These are phyloP conservation scores for Pionites leucogaster DNA, from an alignment of 2,113 vertebrate species.

Conservation along the genomic window DNA sequence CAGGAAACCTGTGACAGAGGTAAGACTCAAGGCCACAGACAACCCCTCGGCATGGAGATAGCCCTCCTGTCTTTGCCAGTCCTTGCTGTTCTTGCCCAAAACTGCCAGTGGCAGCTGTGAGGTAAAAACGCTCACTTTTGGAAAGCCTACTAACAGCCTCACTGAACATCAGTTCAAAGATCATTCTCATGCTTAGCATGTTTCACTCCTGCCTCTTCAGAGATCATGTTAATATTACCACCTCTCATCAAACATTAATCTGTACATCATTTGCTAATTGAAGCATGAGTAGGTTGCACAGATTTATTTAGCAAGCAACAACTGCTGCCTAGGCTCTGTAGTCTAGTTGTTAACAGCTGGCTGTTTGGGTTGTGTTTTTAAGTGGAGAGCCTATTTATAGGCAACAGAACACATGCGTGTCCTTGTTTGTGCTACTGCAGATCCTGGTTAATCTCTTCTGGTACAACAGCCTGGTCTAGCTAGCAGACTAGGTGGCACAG, in stretches of 20 bases:
- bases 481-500: not conserved
- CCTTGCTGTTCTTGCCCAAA: not conserved
- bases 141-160: not conserved
- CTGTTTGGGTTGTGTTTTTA: conserved; percentile 7
- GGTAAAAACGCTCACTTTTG: not conserved
- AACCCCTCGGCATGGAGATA: no score
- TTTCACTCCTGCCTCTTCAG: not conserved
- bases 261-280: conserved; percentile 2
- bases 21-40: not conserved
- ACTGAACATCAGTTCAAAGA: not conserved
- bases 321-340: not conserved
- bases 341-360: conserved; percentile 16
- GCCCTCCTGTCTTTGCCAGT: not conserved
- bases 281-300: not conserved
- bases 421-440: conserved; percentile 15
- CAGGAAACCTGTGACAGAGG: not conserved
- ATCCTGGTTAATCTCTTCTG: not conserved
- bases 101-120: not conserved
- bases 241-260: conserved; percentile 38
- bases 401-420: not conserved
- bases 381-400: conserved; percentile 41
- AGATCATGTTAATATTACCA: conserved; percentile 22
- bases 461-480: not conserved
- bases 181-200: not conserved
- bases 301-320: conserved; percentile 8